Evolutionary conservation across 2,797 vertebrate species (phyloP), one percentile per base, ranked within the genome.

Genomic region (Cirrhinus molitorella): DNA sequence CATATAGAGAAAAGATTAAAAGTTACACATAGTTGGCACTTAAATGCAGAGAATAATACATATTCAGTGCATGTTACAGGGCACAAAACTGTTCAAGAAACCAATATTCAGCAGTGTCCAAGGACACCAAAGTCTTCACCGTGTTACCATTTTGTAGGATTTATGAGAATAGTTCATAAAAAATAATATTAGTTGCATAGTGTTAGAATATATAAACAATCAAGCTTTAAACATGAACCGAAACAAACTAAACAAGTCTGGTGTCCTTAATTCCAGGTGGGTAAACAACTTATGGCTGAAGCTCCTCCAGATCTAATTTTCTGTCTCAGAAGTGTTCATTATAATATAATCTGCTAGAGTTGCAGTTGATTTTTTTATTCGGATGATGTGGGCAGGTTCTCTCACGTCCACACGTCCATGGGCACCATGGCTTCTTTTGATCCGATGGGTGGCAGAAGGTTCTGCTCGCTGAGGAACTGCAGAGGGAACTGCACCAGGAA

Each of bases 401-500:
- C 90, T 95, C 96, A 99, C 87, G 98, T 99, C 98, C 98, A 99
- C 76, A 98, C 96, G 88, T 99, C 98, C 95, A 96, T 97, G 88
- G 98, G 98, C 73, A 99, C 96, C 89, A 99, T 99, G 88, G 96
- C 94, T 93, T 99, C 98, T 90, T 97, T 99, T 80, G 97, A 97
- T 87, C 97, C 98, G 0, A 99, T 96, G 0, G 98, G 96, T 13
- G 98, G 98, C 16, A 99, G 95, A 13, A 99, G 94, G 91, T 95
- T 96, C 89, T 99, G 95, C 80, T 97, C 96, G 63, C 92, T 89
- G 83, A 99, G 92, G 92, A 99, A 99, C 87, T 96, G 93, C 13
- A 99, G 96, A 4, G 98, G 97, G 67, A 99, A 99, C 84, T 99
- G 97, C 28, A 99, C 98, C 86, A 97, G 91, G 92, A 99, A 99